Evolutionary conservation across 2,797 vertebrate species (phyloP).

Genomic region (Neosilurus hyrtlii): DNA sequence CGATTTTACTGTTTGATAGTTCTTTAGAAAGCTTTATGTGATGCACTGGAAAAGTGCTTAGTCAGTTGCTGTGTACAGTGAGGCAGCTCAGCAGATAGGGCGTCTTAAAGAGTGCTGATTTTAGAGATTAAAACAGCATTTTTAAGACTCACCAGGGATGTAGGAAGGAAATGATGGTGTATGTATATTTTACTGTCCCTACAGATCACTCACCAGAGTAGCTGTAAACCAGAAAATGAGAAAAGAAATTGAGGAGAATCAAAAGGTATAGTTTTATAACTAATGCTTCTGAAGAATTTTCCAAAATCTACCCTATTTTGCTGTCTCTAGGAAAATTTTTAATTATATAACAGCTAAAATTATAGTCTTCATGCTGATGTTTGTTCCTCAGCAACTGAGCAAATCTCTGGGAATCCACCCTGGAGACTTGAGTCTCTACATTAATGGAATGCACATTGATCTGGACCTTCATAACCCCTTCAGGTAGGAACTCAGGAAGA

Average conservation of each 20-base stretch:
- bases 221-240: slow-evolving; percentile 86
- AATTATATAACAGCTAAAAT: not conserved
- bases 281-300: slow-evolving; percentile 46
- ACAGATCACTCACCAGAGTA: slow-evolving; percentile 91
- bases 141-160: slow-evolving; percentile 70
- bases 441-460: slow-evolving; percentile 90
- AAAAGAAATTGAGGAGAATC: slow-evolving; percentile 94
- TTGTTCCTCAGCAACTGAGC: slow-evolving; percentile 75
- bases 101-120: slow-evolving; percentile 67
- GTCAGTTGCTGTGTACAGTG: slow-evolving; percentile 68
- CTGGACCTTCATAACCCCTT: slow-evolving; percentile 86
- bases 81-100: slow-evolving; percentile 65
- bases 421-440: slow-evolving; percentile 85
- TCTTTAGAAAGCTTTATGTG: slow-evolving; percentile 63
- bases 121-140: slow-evolving; percentile 72
- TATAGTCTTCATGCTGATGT: not conserved
- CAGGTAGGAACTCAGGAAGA: slow-evolving; percentile 73
- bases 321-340: slow-evolving; percentile 1
- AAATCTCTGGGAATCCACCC: slow-evolving; percentile 84
- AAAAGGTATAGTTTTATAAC: slow-evolving; percentile 83
- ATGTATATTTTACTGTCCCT: slow-evolving; percentile 78
- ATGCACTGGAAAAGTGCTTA: slow-evolving; percentile 64
- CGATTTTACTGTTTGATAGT: slow-evolving; percentile 36
- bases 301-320: slow-evolving; percentile 26
- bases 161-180: slow-evolving; percentile 70